Percentiles rank a stretch among this genome's conserved stretches.
These are phyloP conservation scores for Dendrocincla fuliginosa DNA, from an alignment of 2,797 vertebrate species.

Conservation along the genomic window DNA sequence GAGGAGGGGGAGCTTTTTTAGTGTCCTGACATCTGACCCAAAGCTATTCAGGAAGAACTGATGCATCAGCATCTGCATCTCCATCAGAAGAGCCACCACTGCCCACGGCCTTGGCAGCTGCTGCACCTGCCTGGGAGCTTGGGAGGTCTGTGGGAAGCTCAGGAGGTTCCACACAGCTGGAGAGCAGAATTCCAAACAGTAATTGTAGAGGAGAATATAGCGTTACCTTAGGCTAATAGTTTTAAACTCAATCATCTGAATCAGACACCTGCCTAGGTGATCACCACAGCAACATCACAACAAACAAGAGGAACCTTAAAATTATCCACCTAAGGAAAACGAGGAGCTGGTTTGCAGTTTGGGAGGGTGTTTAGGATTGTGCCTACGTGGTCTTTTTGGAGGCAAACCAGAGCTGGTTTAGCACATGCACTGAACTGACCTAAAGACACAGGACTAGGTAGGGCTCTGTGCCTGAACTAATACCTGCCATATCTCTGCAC, in stretches of 20 bases:
- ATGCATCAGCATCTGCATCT: not conserved
- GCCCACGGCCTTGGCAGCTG: not conserved
- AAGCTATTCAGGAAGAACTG: not conserved
- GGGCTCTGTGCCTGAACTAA: not conserved
- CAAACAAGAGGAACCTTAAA: conserved; percentile 2
- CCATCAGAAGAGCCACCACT: not conserved
- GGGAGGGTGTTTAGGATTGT: not conserved
- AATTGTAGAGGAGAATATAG: not conserved
- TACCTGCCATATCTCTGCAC: not conserved
- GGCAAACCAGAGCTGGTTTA: not conserved
- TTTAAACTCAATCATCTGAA: conserved; percentile 1
- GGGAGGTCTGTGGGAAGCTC: not conserved
- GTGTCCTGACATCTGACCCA: not conserved
- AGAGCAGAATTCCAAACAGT: not conserved
- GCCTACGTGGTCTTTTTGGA: fast-evolving
- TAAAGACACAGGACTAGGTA: not conserved
- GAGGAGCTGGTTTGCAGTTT: not conserved
- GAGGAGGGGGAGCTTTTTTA: not conserved
- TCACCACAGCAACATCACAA: conserved; percentile 15
- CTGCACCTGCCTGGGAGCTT: not conserved
- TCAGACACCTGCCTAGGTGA: conserved; percentile 11
- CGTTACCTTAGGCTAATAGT: conserved; percentile 34
- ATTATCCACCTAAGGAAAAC: not conserved
- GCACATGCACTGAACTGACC: not conserved
- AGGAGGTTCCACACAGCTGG: not conserved